These are phyloP conservation scores for Pygoscelis adeliae DNA, from an alignment of 2,113 vertebrate genomes.

Conservation along the genomic window DNA sequence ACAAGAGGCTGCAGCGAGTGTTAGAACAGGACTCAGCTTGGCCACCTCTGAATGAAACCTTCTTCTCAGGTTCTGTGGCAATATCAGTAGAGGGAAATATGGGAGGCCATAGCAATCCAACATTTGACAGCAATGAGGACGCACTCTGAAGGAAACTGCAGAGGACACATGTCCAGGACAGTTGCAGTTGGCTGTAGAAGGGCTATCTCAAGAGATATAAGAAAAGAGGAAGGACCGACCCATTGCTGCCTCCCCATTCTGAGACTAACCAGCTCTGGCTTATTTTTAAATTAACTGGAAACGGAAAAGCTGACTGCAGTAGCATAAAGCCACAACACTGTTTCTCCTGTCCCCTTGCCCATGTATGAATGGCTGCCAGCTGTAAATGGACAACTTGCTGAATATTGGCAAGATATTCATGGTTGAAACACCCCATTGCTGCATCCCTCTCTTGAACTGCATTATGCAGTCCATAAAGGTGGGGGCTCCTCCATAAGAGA, in stretches of 20 bases:
- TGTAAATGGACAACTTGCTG: neutral
- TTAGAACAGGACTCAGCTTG: conserved; percentile 70
- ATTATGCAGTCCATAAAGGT: neutral
- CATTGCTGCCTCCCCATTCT: neutral
- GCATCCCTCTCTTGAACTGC: neutral
- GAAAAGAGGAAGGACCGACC: neutral
- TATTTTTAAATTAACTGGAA: neutral
- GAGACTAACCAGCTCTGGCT: neutral
- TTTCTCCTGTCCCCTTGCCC: neutral
- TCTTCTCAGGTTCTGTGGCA: conserved; percentile 26
- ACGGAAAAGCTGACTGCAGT: neutral
- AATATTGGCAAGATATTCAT: neutral
- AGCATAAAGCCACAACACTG: neutral
- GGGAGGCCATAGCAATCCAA: conserved; percentile 72
- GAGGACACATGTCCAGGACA: neutral
- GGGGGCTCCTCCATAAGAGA: neutral
- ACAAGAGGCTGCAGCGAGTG: conserved; percentile 64
- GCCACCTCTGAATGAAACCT: conserved; percentile 73
- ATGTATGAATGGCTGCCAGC: neutral
- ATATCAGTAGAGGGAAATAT: neutral
- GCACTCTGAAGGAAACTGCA: conserved; percentile 13
- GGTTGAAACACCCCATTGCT: neutral
- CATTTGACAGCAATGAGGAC: conserved; percentile 71
- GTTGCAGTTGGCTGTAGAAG: neutral
- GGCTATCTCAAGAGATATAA: neutral